Percentiles rank a stretch among this genome's conserved stretches.
Conservation (phyloP, 2,113 vertebrate species). For the Hemiprocne comata region DNA sequence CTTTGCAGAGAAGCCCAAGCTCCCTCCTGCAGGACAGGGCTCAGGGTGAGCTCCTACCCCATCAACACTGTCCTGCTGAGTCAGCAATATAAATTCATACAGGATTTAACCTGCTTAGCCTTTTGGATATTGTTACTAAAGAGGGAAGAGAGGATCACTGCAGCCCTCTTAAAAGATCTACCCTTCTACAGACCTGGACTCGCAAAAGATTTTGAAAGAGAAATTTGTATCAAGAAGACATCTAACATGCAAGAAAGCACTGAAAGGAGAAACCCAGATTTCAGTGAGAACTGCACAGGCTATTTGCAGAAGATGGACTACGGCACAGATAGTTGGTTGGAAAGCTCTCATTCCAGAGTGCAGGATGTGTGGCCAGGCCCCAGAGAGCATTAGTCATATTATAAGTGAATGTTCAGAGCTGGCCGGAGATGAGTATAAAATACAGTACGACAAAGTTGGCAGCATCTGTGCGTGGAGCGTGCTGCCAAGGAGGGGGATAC, state of each 20-base stretch:
- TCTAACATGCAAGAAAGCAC: not conserved
- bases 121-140: not conserved
- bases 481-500: not conserved
- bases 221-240: not conserved
- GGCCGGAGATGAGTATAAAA: slow-evolving; percentile 37
- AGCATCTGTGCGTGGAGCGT: not conserved
- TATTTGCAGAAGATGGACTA: not conserved
- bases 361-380: slow-evolving; percentile 52
- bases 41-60: not conserved
- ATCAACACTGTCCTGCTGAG: not conserved
- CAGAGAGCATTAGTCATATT: slow-evolving; percentile 32
- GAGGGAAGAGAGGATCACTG: not conserved
- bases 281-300: not conserved
- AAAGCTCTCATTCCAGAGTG: not conserved
- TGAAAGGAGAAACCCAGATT: not conserved
- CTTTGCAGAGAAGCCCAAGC: not conserved
- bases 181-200: not conserved
- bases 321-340: not conserved
- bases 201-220: not conserved
- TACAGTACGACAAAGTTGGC: slow-evolving; percentile 31
- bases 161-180: not conserved
- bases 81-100: not conserved
- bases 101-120: not conserved
- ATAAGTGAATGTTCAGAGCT: slow-evolving; percentile 11
- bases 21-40: not conserved